Percentiles rank a stretch among this genome's conserved stretches.
phyloP scores from a whole-genome alignment of 2,888 invertebrate genomes.

The Ophion costatus region DNA sequence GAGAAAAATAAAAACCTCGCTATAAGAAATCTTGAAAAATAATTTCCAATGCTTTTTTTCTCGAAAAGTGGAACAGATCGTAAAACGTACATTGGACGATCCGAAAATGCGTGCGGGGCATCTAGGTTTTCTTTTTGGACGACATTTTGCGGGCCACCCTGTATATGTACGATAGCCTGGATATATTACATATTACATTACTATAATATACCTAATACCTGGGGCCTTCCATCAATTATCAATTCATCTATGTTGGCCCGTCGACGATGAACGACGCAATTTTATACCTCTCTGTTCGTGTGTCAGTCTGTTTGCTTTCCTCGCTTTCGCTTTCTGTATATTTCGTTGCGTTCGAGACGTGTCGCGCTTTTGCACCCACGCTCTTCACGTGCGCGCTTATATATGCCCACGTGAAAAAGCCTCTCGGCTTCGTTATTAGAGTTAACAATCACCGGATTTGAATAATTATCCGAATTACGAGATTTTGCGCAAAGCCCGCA shows the following conservation, averaged over 20 bases:
- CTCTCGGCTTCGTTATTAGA: conserved; percentile 35
- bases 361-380: conserved; percentile 66
- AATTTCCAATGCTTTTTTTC: not conserved
- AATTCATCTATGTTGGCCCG: conserved; percentile 53
- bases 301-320: not conserved
- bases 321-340: conserved; percentile 56
- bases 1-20: too few species aligned
- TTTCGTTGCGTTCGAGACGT: conserved; percentile 64
- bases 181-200: conserved; percentile 35
- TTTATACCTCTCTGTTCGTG: conserved; percentile 1
- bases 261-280: conserved; percentile 44
- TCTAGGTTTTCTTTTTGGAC: not conserved
- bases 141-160: not conserved
- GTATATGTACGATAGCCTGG: not conserved
- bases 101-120: not conserved
- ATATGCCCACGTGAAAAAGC: conserved; percentile 51
- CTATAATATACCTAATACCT: conserved; percentile 53
- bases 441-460: conserved; percentile 43
- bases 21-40: not conserved
- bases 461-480: conserved; percentile 43
- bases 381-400: conserved; percentile 39
- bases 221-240: conserved; percentile 61
- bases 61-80: not conserved
- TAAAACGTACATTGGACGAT: not conserved
- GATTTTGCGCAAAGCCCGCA: not conserved